Evolutionary conservation across 2,113 vertebrate species (phyloP).

Genomic region (Aegypius monachus): DNA sequence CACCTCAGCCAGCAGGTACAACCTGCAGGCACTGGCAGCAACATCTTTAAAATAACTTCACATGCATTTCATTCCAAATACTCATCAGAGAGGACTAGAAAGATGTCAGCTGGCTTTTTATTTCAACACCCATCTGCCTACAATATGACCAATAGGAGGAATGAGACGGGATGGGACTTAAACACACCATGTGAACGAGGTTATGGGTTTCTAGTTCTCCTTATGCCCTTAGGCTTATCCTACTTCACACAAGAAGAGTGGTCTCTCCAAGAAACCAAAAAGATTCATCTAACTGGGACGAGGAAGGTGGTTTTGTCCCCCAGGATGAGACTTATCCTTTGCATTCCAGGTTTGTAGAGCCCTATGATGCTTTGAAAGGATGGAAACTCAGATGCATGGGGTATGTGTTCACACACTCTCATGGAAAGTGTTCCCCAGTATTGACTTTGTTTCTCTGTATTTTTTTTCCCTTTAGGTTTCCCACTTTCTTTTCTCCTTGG

Average conservation of each 20-base stretch:
- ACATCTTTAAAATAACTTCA: neutral
- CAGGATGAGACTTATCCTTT: neutral
- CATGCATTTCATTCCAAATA: neutral
- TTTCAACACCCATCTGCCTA: neutral
- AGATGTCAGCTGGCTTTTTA: neutral
- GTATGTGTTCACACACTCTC: accelerated
- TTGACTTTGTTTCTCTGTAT: neutral
- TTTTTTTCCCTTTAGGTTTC: neutral
- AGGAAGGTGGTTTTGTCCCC: neutral
- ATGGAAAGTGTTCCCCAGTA: neutral
- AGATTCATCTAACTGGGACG: neutral
- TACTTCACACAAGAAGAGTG: neutral
- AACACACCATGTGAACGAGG: neutral
- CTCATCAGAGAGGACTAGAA: neutral
- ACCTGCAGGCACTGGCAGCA: neutral
- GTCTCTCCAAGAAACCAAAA: neutral
- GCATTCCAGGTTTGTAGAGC: neutral
- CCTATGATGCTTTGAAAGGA: neutral
- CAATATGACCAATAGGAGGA: neutral
- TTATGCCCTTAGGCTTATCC: neutral
- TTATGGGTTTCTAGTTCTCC: neutral
- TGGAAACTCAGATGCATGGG: neutral
- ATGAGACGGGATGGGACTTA: accelerated
- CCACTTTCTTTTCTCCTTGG: neutral
- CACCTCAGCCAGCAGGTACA: neutral